phyloP scores from a whole-genome alignment of 64 coral and sea anemone species.

The Actinia tenebrosa region DNA sequence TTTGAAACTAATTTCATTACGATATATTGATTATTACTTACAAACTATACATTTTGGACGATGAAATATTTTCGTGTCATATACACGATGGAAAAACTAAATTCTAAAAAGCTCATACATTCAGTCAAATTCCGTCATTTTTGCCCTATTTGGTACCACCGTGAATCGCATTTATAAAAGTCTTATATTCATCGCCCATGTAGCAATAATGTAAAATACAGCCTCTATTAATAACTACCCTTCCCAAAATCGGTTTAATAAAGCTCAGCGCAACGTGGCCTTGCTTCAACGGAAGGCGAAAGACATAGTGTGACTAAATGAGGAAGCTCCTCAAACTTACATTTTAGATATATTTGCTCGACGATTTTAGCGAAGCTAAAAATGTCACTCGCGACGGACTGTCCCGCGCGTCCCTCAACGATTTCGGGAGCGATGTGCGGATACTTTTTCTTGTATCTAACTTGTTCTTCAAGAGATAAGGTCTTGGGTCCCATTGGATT shows the following conservation, averaged over 20 bases:
- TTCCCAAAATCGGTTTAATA: neutral
- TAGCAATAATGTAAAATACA: too few relatives aligned
- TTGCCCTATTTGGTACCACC: too few relatives aligned
- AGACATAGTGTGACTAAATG: neutral
- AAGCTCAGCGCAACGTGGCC: neutral
- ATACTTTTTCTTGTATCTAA: neutral
- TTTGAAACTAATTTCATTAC: too few relatives aligned
- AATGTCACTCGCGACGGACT: neutral
- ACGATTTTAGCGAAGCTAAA: neutral
- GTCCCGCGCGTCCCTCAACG: neutral
- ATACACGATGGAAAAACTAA: too few relatives aligned
- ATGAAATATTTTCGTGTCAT: too few relatives aligned
- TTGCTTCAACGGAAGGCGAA: neutral
- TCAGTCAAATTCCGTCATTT: too few relatives aligned
- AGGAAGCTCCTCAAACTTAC: neutral
- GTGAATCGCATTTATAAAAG: neutral
- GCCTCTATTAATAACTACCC: too few relatives aligned
- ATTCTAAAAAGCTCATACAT: too few relatives aligned
- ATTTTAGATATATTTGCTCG: neutral
- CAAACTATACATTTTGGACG: too few relatives aligned
- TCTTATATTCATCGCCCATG: too few relatives aligned
- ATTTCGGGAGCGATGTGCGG: too few relatives aligned
- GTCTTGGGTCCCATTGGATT: constrained; percentile 1
- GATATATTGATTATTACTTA: too few relatives aligned
- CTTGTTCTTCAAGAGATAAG: neutral